phyloP scores from a whole-genome alignment of 2,888 invertebrate genomes.

The Dryobota labecula region DNA sequence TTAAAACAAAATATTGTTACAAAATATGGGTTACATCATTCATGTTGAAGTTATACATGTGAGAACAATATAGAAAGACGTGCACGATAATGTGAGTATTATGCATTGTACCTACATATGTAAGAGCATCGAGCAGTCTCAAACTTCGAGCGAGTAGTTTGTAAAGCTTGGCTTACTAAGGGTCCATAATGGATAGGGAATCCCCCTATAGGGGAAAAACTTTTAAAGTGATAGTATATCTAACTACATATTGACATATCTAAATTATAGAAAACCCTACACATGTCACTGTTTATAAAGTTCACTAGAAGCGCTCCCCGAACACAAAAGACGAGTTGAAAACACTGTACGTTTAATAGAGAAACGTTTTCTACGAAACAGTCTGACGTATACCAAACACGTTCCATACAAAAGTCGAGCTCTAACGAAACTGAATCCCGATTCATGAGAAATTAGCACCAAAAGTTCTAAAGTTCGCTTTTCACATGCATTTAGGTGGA shows the following conservation, averaged over 20 bases:
- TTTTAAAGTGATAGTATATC: constrained; percentile 37
- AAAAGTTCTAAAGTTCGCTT: constrained; percentile 55
- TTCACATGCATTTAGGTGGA: constrained; percentile 57
- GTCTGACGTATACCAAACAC: constrained; percentile 22
- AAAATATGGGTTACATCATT: too few relatives aligned
- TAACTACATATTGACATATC: constrained; percentile 12
- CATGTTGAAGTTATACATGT: too few relatives aligned
- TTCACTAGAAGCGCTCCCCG: constrained; percentile 41
- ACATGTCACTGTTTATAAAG: constrained; percentile 3
- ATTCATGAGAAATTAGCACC: constrained; percentile 56
- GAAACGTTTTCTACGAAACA: constrained; percentile 19
- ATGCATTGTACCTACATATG: not conserved
- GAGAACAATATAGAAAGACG: too few relatives aligned
- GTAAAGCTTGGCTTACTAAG: constrained; percentile 31
- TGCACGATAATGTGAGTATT: not conserved
- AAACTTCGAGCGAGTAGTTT: constrained; percentile 38
- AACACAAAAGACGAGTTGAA: not conserved
- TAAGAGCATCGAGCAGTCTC: constrained; percentile 24
- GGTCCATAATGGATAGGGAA: constrained; percentile 42
- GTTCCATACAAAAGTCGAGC: constrained; percentile 19
- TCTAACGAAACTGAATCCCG: constrained; percentile 32
- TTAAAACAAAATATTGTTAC: too few relatives aligned
- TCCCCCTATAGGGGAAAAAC: constrained; percentile 26
- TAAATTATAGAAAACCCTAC: constrained; percentile 8
- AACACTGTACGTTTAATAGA: constrained; percentile 14